phyloP scores from a whole-genome alignment of 2,888 invertebrate genomes.

The Eupithecia subfuscata region DNA sequence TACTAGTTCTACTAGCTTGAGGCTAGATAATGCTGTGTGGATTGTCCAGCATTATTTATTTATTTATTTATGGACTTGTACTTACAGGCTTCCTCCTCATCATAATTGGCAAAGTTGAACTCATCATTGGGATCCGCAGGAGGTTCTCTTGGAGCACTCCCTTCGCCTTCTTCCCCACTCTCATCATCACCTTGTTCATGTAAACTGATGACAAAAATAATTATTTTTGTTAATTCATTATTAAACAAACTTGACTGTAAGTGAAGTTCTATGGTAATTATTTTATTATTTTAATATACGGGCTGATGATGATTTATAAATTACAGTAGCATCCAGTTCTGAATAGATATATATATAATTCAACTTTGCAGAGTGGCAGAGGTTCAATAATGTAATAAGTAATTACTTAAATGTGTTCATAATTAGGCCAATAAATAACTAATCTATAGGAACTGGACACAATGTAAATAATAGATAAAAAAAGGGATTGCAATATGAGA shows the following conservation, averaged over 20 bases:
- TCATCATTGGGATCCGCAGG: conserved; percentile 85
- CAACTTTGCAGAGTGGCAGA: not conserved
- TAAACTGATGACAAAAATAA: conserved; percentile 52
- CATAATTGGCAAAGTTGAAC: conserved; percentile 90
- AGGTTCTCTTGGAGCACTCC: conserved; percentile 54
- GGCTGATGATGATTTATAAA: not conserved
- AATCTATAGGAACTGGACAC: no score
- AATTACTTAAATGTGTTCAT: no score
- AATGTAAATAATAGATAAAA: no score
- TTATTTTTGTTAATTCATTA: not conserved
- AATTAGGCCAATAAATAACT: no score
- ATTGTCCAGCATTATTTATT: no score
- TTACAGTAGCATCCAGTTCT: not conserved
- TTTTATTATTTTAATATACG: no score
- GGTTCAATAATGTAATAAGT: no score
- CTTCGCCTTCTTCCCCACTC: conserved; percentile 72
- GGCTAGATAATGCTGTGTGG: no score
- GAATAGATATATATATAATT: not conserved
- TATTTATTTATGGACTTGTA: not conserved
- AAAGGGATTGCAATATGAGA: no score
- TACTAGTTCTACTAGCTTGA: no score
- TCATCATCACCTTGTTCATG: conserved; percentile 74
- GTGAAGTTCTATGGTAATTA: not conserved
- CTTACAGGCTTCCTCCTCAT: conserved; percentile 86
- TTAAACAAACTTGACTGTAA: no score